A percentile compares a stretch with the other conserved stretches of the same genome.
Evolutionary conservation across 1,140 invertebrate species (phyloP).

Genomic region (Listronotus oregonensis): DNA sequence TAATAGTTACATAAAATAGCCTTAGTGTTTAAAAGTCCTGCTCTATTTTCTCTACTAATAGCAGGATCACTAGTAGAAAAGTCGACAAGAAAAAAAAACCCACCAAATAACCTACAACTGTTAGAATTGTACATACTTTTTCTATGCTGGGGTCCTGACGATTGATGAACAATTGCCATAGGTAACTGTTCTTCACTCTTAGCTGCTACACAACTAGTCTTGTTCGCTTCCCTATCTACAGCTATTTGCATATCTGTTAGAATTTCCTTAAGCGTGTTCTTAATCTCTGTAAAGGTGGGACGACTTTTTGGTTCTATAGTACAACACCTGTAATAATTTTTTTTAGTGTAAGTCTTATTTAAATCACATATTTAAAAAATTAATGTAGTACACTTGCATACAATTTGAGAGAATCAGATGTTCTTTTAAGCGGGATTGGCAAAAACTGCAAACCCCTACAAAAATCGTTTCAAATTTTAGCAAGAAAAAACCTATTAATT

Average conservation of each 20-base stretch:
- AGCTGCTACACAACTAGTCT: slow-evolving; percentile 47
- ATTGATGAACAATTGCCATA: slow-evolving; percentile 38
- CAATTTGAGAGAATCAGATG: too few species aligned
- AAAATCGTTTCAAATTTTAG: too few species aligned
- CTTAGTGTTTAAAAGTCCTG: neutral
- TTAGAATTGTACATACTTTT: slow-evolving; percentile 52
- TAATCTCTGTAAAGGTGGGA: slow-evolving; percentile 81
- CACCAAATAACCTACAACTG: neutral
- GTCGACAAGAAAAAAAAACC: slow-evolving; percentile 17
- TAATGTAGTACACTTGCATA: too few species aligned
- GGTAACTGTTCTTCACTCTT: slow-evolving; percentile 55
- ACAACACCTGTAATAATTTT: slow-evolving; percentile 69
- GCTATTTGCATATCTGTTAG: slow-evolving; percentile 57
- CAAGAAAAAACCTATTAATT: too few species aligned
- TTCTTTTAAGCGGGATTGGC: too few species aligned
- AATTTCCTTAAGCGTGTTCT: slow-evolving; percentile 64
- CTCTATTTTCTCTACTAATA: neutral
- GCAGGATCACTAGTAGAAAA: neutral
- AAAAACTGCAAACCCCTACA: too few species aligned
- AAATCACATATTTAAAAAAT: too few species aligned
- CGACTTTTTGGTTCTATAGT: slow-evolving; percentile 86
- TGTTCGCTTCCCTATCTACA: slow-evolving; percentile 48
- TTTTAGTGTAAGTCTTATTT: too few species aligned
- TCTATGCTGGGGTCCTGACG: slow-evolving; percentile 53
- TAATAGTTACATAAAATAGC: slow-evolving; percentile 1